These are phyloP conservation scores for Micronycteris hirsuta DNA, from an alignment of 2,113 vertebrate genomes.

Conservation along the genomic window DNA sequence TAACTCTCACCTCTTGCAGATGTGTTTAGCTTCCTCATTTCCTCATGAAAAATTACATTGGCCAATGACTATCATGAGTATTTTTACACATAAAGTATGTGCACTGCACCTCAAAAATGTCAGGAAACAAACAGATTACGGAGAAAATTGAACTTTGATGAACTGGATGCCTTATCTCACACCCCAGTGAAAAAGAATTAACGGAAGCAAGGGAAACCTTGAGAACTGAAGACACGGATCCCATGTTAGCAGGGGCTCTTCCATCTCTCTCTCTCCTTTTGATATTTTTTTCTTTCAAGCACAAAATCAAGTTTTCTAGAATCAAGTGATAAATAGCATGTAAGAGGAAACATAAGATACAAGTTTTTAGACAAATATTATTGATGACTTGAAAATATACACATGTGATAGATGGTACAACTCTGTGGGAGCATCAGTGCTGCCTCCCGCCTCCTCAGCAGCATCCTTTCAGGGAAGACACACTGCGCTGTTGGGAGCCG, in stretches of 20 bases:
- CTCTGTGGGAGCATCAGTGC: rapidly evolving
- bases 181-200: neutral
- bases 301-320: neutral
- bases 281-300: neutral
- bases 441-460: rapidly evolving
- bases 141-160: neutral
- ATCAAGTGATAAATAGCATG: neutral
- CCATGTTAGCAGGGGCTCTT: rapidly evolving
- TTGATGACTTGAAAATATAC: neutral
- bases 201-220: neutral
- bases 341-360: neutral
- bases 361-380: neutral
- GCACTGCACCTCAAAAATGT: neutral
- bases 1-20: neutral
- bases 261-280: neutral
- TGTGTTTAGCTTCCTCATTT: neutral
- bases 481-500: rapidly evolving
- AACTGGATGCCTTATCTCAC: neutral
- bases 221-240: neutral
- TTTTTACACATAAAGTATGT: neutral
- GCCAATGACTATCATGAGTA: neutral
- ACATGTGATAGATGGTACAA: rapidly evolving
- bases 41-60: neutral
- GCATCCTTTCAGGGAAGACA: rapidly evolving
- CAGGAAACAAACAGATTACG: neutral